phyloP scores from a whole-genome alignment of 1,140 invertebrate species.

The Halesus radiatus region DNA sequence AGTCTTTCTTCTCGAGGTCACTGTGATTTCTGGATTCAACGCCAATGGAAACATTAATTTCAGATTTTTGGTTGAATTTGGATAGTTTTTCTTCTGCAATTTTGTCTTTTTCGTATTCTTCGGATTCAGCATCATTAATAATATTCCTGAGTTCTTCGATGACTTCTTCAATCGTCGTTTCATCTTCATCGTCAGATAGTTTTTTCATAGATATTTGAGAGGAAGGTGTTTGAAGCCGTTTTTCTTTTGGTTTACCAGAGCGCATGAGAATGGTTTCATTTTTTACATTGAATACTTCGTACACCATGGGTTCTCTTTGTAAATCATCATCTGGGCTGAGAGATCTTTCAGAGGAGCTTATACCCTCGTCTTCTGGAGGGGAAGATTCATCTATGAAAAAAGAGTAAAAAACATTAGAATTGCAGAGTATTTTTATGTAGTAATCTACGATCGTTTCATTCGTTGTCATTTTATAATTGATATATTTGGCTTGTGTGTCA shows the following conservation, averaged over 20 bases:
- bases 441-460: no score
- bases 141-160: conserved; percentile 88
- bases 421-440: no score
- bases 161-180: conserved; percentile 89
- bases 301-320: conserved; percentile 73
- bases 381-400: conserved; percentile 73
- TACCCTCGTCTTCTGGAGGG: conserved; percentile 87
- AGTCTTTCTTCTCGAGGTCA: conserved; percentile 67
- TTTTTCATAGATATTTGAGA: conserved; percentile 67
- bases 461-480: no score
- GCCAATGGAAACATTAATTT: conserved; percentile 62
- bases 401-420: not conserved
- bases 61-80: conserved; percentile 63
- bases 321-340: conserved; percentile 76
- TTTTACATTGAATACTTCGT: conserved; percentile 74
- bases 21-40: conserved; percentile 61
- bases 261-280: conserved; percentile 72
- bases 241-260: conserved; percentile 63
- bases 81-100: conserved; percentile 65
- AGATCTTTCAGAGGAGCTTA: conserved; percentile 85
- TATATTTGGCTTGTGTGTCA: no score
- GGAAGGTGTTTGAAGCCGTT: conserved; percentile 59
- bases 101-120: conserved; percentile 73
- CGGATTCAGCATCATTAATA: conserved; percentile 85
- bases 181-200: conserved; percentile 77